phyloP scores from a whole-genome alignment of 2,113 vertebrate species.

The Ciconia stormi region DNA sequence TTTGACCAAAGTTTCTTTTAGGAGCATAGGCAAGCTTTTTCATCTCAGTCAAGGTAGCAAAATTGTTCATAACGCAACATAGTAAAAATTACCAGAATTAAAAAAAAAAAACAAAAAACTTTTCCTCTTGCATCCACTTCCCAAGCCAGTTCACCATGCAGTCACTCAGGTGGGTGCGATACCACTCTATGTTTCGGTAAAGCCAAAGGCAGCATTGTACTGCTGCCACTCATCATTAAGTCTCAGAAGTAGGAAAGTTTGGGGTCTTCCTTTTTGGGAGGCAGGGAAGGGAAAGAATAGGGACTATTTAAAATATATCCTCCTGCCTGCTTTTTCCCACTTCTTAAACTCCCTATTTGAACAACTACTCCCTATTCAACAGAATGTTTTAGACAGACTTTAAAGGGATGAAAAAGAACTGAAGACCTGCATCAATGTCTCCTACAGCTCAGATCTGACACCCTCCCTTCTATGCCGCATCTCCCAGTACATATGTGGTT shows the following conservation, averaged over 20 bases:
- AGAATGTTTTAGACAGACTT: neutral
- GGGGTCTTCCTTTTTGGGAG: neutral
- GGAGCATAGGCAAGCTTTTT: neutral
- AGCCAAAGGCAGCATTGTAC: neutral
- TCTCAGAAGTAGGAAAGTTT: neutral
- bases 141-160: neutral
- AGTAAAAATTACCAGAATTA: neutral
- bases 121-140: neutral
- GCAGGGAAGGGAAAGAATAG: neutral
- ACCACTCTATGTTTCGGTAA: neutral
- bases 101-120: neutral
- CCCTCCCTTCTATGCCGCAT: fast-evolving
- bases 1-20: neutral
- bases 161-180: neutral
- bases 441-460: neutral
- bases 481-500: neutral
- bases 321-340: neutral
- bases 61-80: neutral
- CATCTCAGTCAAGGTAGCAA: neutral
- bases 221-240: neutral
- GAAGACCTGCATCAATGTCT: fast-evolving
- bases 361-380: neutral
- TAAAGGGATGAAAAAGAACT: neutral
- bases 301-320: neutral
- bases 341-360: neutral